Conservation (phyloP, 2,797 vertebrate species). For the Danionella dracula region DNA sequence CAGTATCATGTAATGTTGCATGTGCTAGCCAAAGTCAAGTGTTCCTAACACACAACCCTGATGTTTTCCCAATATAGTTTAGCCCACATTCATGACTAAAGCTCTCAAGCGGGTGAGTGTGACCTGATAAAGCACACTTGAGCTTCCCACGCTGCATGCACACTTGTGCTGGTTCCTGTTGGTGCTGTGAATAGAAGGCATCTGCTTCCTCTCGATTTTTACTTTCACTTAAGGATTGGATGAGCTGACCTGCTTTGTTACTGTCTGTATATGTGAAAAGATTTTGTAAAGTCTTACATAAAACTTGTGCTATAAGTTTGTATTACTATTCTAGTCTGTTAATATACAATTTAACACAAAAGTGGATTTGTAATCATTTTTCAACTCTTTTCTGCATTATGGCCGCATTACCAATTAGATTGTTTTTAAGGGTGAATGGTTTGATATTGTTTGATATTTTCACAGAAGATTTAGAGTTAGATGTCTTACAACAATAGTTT, state of each 20-base stretch:
- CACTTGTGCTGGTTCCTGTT: constrained; percentile 16
- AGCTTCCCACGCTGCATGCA: constrained; percentile 20
- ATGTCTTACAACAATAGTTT: no score
- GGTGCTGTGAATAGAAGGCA: constrained; percentile 12
- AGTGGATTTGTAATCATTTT: no score
- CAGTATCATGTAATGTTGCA: not conserved
- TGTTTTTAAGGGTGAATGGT: no score
- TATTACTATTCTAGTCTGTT: not conserved
- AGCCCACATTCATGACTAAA: constrained; percentile 41
- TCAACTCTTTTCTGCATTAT: no score
- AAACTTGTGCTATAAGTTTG: not conserved
- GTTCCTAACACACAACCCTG: constrained; percentile 47
- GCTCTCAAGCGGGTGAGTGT: constrained; percentile 16
- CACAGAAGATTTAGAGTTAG: no score
- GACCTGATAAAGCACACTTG: constrained; percentile 30
- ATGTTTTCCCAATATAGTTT: constrained; percentile 55
- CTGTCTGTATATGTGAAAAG: not conserved
- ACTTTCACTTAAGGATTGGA: not conserved
- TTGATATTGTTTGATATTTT: no score
- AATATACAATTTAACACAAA: no score
- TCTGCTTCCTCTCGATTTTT: constrained; percentile 16
- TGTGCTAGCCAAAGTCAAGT: constrained; percentile 8
- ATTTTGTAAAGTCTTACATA: not conserved
- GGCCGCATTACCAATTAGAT: no score
- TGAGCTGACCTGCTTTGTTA: not conserved